A percentile compares a stretch with the other conserved stretches of the same genome.
These are phyloP conservation scores for Tokudaia muenninki DNA, from an alignment of 2,797 vertebrate genomes.

Conservation along the genomic window DNA sequence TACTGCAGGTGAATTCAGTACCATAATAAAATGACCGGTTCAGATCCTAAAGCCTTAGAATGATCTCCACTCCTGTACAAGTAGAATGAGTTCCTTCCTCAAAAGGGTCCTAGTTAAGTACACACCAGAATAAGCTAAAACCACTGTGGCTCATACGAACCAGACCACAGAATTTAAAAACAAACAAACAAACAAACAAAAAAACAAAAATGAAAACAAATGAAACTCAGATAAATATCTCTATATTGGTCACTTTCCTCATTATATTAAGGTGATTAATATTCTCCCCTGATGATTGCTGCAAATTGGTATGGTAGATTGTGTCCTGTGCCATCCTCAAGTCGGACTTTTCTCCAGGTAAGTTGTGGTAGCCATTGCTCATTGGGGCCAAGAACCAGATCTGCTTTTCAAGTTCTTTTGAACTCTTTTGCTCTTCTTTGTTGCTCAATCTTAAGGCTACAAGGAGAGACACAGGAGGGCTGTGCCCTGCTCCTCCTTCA, in stretches of 20 bases:
- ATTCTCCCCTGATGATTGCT: background rate
- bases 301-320: background rate
- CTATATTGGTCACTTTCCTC: background rate
- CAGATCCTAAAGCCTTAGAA: background rate
- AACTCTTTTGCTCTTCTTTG: background rate
- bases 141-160: background rate
- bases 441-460: background rate
- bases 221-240: background rate
- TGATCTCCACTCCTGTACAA: background rate
- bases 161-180: background rate
- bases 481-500: background rate
- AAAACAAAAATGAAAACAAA: background rate
- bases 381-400: background rate
- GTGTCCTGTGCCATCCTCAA: background rate
- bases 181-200: background rate
- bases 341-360: background rate
- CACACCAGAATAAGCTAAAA: conserved; percentile 21
- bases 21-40: conserved; percentile 24
- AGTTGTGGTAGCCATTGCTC: conserved; percentile 9
- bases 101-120: background rate
- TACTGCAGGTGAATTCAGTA: conserved; percentile 3
- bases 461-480: background rate
- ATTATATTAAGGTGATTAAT: background rate
- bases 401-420: conserved; percentile 39
- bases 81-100: background rate